Base-by-base conservation (phyloP, 2,113 vertebrate genomes). In the Pterocles burchelli region DNA sequence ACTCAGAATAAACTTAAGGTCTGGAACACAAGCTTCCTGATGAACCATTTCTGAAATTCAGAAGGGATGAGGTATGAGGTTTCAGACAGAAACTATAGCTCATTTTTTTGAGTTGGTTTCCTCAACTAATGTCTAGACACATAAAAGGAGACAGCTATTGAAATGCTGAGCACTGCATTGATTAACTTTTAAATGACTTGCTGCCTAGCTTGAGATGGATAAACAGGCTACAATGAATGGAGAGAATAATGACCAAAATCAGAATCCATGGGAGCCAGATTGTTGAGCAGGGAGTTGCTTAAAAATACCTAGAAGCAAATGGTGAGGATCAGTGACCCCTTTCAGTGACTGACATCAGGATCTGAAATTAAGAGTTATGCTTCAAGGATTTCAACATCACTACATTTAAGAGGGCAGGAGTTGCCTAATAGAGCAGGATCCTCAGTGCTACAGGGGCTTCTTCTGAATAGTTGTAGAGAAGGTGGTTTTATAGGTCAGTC, bases 141-240 rank as follows among this genome's bases (percentile, higher is more conserved):
- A 94, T 76, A 80, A 94, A 95, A 95, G 85, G 29, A 90, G 82
- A 66, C 49, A 92, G 82, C 92, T 88, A 97, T 96, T 97, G 92
- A 96, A 96, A 97, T 97, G 96, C 96, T 94, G 95, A 93, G 88
- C 90, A 90, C 82, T 76, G 19, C 85, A 51, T 88, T 96, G 94
- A 97, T 96, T 97, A 97, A 96, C 96, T 97, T 97, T 97, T 96
- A 97, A 97, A 97, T 96, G 17, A 94, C 95, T 97, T 86, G 88
- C 92, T 93, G 92, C 94, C 59, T 97, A 93, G 82, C 54, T 93
- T 95, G 78, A 73, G 72, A 88, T 85, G 85, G 85, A 92, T 96
- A 95, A 96, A 93, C 72, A 96, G 88, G 26, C 79, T 92, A 21
- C 88, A 88, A 51, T 95, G 95, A 94, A 90, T 92, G 63, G 51